A percentile compares a stretch with the other conserved stretches of the same genome.
These are phyloP conservation scores for Aphodius sticticus DNA, from an alignment of 2,888 invertebrate genomes.

Conservation along the genomic window DNA sequence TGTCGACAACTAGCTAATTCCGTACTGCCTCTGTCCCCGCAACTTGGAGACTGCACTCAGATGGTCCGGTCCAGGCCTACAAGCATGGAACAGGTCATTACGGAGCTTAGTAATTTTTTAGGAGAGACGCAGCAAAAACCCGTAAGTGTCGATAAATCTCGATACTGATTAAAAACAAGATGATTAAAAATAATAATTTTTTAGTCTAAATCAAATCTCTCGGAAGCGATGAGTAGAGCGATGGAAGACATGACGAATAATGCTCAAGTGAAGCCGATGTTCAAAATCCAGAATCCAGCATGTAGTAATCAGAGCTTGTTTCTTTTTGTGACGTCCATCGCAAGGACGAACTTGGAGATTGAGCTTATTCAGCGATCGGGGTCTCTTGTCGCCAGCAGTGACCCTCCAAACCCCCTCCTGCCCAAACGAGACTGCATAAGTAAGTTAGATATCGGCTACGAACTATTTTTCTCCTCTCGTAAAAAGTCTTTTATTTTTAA, in stretches of 20 bases:
- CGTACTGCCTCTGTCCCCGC: conserved; percentile 83
- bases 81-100: conserved; percentile 61
- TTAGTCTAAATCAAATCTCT: conserved; percentile 75
- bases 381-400: conserved; percentile 63
- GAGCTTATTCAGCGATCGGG: conserved; percentile 92
- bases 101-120: conserved; percentile 67
- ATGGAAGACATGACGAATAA: conserved; percentile 95
- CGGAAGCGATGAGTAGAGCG: conserved; percentile 89
- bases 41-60: conserved; percentile 71
- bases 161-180: neutral
- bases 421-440: conserved; percentile 83
- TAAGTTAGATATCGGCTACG: no score
- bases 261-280: conserved; percentile 83
- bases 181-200: conserved; percentile 27
- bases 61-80: conserved; percentile 68
- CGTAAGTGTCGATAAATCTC: conserved; percentile 58
- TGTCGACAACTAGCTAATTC: conserved; percentile 93
- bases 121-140: conserved; percentile 73
- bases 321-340: conserved; percentile 88
- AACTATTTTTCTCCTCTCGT: neutral
- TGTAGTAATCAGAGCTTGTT: conserved; percentile 79
- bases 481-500: no score
- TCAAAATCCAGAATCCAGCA: conserved; percentile 72
- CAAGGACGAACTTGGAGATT: conserved; percentile 91
- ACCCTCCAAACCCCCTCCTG: conserved; percentile 68